Evolutionary conservation across 2,113 vertebrate species (phyloP), one percentile per base, ranked within the genome.

Genomic region (Tringa solitaria): DNA sequence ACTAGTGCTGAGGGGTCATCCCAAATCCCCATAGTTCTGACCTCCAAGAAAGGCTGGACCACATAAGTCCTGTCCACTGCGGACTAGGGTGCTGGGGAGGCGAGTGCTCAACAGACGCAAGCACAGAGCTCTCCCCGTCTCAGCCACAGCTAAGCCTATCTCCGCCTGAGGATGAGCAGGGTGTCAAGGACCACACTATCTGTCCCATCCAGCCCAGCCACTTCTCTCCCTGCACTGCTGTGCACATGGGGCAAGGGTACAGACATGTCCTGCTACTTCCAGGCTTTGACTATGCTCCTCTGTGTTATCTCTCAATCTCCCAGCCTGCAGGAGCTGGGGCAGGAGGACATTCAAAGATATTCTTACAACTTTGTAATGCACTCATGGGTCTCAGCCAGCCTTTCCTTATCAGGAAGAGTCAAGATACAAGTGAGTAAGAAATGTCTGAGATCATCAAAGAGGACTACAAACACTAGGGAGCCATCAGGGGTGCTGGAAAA

Each of bases 101-200:
- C 18, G 28, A 35, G 43, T 21, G 70, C 26, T 48, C 35, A 16
- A 30, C 21, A 41, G 67, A 22, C 4, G 2, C 37, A 60, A 76
- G 85, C 17, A 12, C 64, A n/a, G 77, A 43, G 19, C 51, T 27
- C 41, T 77, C 32, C 39, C 51, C 6, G 0, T 43, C 28, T 41
- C 39, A 67, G 51, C 35, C 26, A 37, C 68, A 69, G 37, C 27
- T 21, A 41, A 67, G 74, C 33, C 63, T 33, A 24, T 46, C 54
- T 33, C 70, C 2, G 1, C 57, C 37, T 2, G 0, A 45, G 30
- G n/a, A 32, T 0, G 1, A 75, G 43, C n/a, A 46, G 20, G 41
- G 24, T 60, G 23, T 32, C 10, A 26, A 22, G 45, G 21, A 48
- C 30, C 30, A 9, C 22, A 5, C 33, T n/a, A 17, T 27, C 35